Percentiles rank a stretch among this genome's conserved stretches.
These are phyloP conservation scores for Hemibagrus guttatus DNA, from an alignment of 2,797 vertebrate species.

Conservation along the genomic window DNA sequence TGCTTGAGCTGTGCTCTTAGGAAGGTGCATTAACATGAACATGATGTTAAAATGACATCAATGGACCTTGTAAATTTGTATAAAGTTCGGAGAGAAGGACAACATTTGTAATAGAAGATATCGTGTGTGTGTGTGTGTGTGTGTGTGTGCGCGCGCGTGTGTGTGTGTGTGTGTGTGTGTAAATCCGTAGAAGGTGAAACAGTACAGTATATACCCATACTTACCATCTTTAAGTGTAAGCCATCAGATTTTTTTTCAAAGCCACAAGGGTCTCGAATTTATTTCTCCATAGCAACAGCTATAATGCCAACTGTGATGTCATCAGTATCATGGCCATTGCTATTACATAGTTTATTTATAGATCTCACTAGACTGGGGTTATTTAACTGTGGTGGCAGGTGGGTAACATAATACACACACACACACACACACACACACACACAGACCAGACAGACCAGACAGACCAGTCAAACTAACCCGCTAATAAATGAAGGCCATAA, in stretches of 20 bases:
- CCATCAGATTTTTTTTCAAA: background rate
- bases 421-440: background rate
- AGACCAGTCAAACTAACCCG: background rate
- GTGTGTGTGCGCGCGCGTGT: background rate
- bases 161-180: background rate
- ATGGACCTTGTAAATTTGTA: background rate
- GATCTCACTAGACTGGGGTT: background rate
- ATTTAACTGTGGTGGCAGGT: constrained; percentile 24
- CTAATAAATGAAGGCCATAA: background rate
- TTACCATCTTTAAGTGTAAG: background rate
- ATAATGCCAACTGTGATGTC: constrained; percentile 23
- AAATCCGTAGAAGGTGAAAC: background rate
- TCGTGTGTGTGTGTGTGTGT: background rate
- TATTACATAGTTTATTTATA: constrained; percentile 26
- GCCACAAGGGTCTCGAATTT: background rate
- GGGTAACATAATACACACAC: background rate
- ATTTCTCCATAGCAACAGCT: constrained; percentile 30
- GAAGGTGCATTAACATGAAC: background rate
- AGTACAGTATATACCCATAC: background rate
- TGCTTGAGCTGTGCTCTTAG: background rate
- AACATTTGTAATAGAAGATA: background rate
- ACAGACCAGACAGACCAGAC: background rate
- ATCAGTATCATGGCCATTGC: constrained; percentile 8
- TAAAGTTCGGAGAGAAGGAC: background rate
- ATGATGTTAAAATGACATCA: background rate